Evolutionary conservation across 2,888 invertebrate species (phyloP), one percentile per base, ranked within the genome.

Genomic region (Lacanobia wlatinum): DNA sequence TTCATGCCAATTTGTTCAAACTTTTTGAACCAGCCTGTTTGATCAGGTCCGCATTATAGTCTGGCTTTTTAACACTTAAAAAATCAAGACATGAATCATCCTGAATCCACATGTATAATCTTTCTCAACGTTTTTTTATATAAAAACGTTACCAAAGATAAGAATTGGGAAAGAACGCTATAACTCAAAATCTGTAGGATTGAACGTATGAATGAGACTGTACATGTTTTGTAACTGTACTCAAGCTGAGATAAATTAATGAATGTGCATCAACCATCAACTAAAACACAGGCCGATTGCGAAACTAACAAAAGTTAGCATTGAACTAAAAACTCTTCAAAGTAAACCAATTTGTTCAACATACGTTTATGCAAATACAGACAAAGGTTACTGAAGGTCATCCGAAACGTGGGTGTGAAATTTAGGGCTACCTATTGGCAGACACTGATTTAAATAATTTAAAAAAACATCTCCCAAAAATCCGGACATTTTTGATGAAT

Each of bases 371-470:
- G 52, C 40, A 70, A 80, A 66, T 38, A 52, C 10, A 53, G 16
- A 63, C 43, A 56, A 55, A 66, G 23, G 21, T 66, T 59, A 38
- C 12, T 40, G n/a, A 78, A 69, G 78, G 69, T 65, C n/a, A 14
- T 48, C 5, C 23, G 18, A 8, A 6, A 6, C 28, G 43, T 58
- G 18, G 9, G 43, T 65, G 12, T 65, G 6, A 46, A 56, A 50
- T 21, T 0, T 14, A 73, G 72, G 23, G 72, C 2, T 72, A 8
- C 18, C 6, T 38, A 56, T 1, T 23, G 2, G 4, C 16, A 18
- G 18, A 46, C 43, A 43, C 43, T 43, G 43, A 43, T 5, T 12
- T 43, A 43, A 43, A 43, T 14, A 0, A 43, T 43, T 43, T 43
- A 5, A 43, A 43, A 43, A n/a, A 43, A 43, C 0, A 14, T 43